Conservation (phyloP, 2,113 vertebrate species). For the Speoplatyrhinus poulsoni region DNA sequence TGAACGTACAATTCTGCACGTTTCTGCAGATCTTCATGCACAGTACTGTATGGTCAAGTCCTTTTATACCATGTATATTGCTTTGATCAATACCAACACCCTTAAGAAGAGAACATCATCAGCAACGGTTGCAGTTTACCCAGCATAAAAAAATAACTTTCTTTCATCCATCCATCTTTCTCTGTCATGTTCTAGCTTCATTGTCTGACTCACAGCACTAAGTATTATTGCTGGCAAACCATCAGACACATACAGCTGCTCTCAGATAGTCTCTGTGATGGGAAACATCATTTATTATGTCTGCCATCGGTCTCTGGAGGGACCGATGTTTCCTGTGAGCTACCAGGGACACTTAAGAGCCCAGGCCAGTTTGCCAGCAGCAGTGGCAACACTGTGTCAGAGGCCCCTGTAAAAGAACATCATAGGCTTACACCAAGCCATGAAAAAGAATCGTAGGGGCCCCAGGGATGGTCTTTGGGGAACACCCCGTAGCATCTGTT, state of each 20-base stretch:
- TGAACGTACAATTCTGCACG: neutral
- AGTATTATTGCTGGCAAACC: conserved; percentile 49
- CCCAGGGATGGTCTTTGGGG: conserved; percentile 33
- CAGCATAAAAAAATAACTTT: conserved; percentile 23
- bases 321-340: conserved; percentile 35
- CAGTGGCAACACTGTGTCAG: conserved; percentile 50
- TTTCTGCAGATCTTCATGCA: neutral
- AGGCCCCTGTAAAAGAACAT: conserved; percentile 51
- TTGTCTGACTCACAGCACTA: conserved; percentile 34
- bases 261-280: conserved; percentile 52
- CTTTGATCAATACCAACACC: conserved; percentile 49
- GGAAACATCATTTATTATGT: conserved; percentile 70
- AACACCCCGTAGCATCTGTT: conserved; percentile 55
- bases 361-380: conserved; percentile 35
- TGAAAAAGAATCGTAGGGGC: conserved; percentile 56
- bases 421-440: conserved; percentile 46
- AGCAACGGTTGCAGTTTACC: conserved; percentile 10
- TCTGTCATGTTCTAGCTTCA: conserved; percentile 22
- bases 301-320: conserved; percentile 61
- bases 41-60: too few relatives aligned
- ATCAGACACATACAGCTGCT: conserved; percentile 67
- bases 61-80: conserved; percentile 20
- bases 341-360: conserved; percentile 46
- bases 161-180: conserved; percentile 39
- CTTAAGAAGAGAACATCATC: conserved; percentile 34